A percentile compares a stretch with the other conserved stretches of the same genome.
Conservation (phyloP, 2,888 invertebrate species). For the Nomada fabriciana region DNA sequence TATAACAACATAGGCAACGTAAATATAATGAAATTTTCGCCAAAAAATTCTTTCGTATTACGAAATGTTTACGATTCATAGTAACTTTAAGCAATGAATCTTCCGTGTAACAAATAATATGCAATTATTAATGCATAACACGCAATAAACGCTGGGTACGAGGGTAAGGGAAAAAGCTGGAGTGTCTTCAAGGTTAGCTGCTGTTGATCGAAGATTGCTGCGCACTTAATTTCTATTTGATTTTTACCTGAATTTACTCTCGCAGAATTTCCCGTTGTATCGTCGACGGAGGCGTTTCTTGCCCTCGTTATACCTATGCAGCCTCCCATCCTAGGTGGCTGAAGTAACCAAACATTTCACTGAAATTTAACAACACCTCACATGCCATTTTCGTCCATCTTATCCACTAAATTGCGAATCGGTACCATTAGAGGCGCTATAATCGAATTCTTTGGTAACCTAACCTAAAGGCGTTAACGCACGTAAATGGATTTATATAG, state of each 20-base stretch:
- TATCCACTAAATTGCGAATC: constrained; percentile 62
- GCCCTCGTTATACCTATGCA: constrained; percentile 94
- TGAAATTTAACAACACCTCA: constrained; percentile 82
- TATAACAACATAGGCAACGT: neutral
- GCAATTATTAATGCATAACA: constrained; percentile 52
- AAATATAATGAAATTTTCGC: constrained; percentile 10
- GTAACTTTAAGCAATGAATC: neutral
- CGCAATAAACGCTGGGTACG: constrained; percentile 57
- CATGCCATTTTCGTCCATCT: constrained; percentile 83
- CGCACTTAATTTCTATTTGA: constrained; percentile 11
- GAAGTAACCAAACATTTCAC: constrained; percentile 85
- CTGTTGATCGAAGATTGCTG: constrained; percentile 65
- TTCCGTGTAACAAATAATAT: constrained; percentile 32
- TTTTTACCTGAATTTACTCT: constrained; percentile 92
- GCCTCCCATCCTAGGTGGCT: constrained; percentile 92
- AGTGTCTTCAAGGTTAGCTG: constrained; percentile 78
- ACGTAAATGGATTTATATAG: constrained; percentile 5
- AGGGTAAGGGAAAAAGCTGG: constrained; percentile 64
- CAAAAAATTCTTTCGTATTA: neutral
- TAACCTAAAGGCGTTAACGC: constrained; percentile 48
- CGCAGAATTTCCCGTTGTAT: constrained; percentile 92
- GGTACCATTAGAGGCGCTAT: constrained; percentile 65
- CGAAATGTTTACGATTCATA: neutral
- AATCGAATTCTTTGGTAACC: constrained; percentile 42
- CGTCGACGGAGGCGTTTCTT: constrained; percentile 92